Evolutionary conservation across 2,113 vertebrate species (phyloP).

Genomic region (Lasiurus cinereus): DNA sequence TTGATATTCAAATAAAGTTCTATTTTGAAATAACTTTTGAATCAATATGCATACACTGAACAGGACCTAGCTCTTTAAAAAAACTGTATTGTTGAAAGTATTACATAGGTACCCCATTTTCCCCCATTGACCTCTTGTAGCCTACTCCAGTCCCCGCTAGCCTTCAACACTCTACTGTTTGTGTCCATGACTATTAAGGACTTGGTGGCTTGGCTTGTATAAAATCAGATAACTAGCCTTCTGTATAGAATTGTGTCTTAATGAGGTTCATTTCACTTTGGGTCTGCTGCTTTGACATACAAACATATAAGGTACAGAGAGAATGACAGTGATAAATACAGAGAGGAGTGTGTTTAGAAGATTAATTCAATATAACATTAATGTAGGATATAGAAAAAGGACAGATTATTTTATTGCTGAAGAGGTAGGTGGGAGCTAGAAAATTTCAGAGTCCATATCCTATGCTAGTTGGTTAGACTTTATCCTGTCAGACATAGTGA

Average conservation of each 20-base stretch:
- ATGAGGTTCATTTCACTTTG: neutral
- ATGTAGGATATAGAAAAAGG: neutral
- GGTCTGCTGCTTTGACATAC: neutral
- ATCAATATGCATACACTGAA: neutral
- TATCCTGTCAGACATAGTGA: neutral
- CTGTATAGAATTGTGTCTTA: constrained; percentile 7
- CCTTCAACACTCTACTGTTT: too few species aligned
- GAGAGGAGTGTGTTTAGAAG: neutral
- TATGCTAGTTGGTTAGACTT: neutral
- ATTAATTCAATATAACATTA: neutral
- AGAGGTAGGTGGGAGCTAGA: neutral
- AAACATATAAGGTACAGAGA: neutral
- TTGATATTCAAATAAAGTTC: constrained; percentile 1
- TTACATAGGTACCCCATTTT: too few species aligned
- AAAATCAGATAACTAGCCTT: neutral
- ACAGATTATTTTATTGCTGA: neutral
- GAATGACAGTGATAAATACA: neutral
- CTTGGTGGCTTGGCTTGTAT: neutral
- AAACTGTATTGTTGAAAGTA: too few species aligned
- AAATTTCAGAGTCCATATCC: neutral
- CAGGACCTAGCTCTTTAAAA: neutral
- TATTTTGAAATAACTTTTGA: constrained; percentile 44
- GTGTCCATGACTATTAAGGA: neutral
- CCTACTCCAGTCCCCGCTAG: too few species aligned
- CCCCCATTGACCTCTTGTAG: too few species aligned